These are phyloP conservation scores for Trichonephila clavata DNA, from an alignment of 1,140 invertebrate species.

Conservation along the genomic window DNA sequence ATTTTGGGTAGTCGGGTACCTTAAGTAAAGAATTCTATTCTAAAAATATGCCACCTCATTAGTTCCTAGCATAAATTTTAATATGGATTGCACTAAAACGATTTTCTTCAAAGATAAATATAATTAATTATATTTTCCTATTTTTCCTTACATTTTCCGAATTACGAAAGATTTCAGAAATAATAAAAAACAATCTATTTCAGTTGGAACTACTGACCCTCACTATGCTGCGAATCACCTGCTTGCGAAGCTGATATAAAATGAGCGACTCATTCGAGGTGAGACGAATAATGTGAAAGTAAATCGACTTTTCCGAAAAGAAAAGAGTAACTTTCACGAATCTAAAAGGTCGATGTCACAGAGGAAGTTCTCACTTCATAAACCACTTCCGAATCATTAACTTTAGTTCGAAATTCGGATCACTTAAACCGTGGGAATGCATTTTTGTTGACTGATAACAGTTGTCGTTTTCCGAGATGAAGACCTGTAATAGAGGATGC, in stretches of 20 bases:
- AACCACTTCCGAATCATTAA: constrained; percentile 49
- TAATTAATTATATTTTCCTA: too few relatives aligned
- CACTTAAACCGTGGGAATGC: constrained; percentile 21
- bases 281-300: background rate
- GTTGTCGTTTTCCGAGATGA: constrained; percentile 49
- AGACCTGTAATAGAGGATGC: constrained; percentile 22
- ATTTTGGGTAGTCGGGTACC: too few relatives aligned
- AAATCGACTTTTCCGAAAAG: constrained; percentile 1
- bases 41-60: too few relatives aligned
- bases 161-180: too few relatives aligned
- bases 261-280: background rate
- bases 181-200: too few relatives aligned
- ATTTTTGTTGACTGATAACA: constrained; percentile 59
- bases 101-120: too few relatives aligned
- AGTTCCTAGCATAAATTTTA: too few relatives aligned
- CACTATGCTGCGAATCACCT: background rate
- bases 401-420: background rate
- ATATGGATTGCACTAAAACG: too few relatives aligned
- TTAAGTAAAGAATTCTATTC: too few relatives aligned
- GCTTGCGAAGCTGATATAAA: background rate
- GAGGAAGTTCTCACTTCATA: constrained; percentile 34
- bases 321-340: background rate
- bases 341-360: constrained; percentile 26
- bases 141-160: too few relatives aligned
- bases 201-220: background rate